Percentiles rank a stretch among this genome's conserved stretches.
phyloP scores from a whole-genome alignment of 1,140 invertebrate genomes.

The Microplitis demolitor region DNA sequence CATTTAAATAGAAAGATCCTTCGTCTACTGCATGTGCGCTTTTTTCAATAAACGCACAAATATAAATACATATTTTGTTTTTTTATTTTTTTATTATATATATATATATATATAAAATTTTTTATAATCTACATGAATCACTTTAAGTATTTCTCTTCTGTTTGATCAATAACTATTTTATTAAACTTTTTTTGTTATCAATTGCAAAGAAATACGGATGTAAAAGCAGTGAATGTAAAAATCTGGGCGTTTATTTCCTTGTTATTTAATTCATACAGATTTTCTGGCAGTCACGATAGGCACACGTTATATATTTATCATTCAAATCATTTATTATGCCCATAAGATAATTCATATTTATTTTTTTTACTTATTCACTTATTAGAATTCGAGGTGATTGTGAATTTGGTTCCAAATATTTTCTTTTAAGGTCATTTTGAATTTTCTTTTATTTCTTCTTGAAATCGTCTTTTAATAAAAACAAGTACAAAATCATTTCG shows the following conservation, averaged over 20 bases:
- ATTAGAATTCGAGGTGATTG: too few relatives aligned
- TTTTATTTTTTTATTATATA: constrained; percentile 16
- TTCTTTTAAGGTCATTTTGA: too few relatives aligned
- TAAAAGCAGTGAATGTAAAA: constrained; percentile 45
- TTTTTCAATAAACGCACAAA: constrained; percentile 36
- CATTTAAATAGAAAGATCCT: constrained; percentile 51
- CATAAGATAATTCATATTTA: too few relatives aligned
- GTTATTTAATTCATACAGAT: too few relatives aligned
- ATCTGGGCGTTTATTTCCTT: constrained; percentile 8
- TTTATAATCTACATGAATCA: constrained; percentile 53
- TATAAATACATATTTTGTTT: constrained; percentile 48
- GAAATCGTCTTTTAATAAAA: too few relatives aligned
- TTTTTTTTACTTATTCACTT: too few relatives aligned
- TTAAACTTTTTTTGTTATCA: constrained; percentile 31
- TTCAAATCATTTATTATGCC: too few relatives aligned
- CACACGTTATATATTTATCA: too few relatives aligned
- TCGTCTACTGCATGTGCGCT: constrained; percentile 40
- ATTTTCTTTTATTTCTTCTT: too few relatives aligned
- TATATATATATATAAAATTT: constrained; percentile 40
- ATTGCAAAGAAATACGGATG: constrained; percentile 52
- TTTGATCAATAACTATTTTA: not conserved
- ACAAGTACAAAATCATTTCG: too few relatives aligned
- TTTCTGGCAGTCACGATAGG: too few relatives aligned
- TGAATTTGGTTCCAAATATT: too few relatives aligned
- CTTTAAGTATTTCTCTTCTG: constrained; percentile 47